A percentile compares a stretch with the other conserved stretches of the same genome.
These are phyloP conservation scores for Propithecus deckenii DNA, from an alignment of 2,797 vertebrate species.

Conservation along the genomic window DNA sequence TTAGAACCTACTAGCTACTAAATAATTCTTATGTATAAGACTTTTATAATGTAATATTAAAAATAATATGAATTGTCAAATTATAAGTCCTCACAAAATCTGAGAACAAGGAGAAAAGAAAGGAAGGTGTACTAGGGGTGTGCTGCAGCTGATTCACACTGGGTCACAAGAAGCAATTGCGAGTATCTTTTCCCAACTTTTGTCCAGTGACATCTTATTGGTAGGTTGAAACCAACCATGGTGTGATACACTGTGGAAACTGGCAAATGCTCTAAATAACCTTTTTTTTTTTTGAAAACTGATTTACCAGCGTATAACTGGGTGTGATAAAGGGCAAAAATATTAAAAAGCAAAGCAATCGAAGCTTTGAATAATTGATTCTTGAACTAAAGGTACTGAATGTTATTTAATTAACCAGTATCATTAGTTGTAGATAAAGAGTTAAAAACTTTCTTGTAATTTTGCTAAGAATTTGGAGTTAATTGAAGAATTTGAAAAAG, in stretches of 20 bases:
- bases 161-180: not conserved
- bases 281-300: not conserved
- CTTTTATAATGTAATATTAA: not conserved
- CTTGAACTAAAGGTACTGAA: not conserved
- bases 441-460: constrained; percentile 50
- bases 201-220: not conserved
- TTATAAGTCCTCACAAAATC: not conserved
- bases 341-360: constrained; percentile 5
- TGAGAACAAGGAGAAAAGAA: not conserved
- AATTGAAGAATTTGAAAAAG: constrained; percentile 41
- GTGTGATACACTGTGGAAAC: not conserved
- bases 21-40: constrained; percentile 1
- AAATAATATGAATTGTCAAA: not conserved
- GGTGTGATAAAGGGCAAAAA: not conserved
- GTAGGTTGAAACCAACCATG: not conserved
- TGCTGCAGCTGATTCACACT: not conserved
- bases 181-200: not conserved
- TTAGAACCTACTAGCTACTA: not conserved
- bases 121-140: not conserved
- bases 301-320: not conserved
- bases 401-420: not conserved
- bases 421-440: constrained; percentile 31
- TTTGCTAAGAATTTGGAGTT: constrained; percentile 58
- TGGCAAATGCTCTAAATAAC: not conserved
- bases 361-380: not conserved